Conservation (phyloP, 2,888 invertebrate species). For the Tryphoninae sp. region DNA sequence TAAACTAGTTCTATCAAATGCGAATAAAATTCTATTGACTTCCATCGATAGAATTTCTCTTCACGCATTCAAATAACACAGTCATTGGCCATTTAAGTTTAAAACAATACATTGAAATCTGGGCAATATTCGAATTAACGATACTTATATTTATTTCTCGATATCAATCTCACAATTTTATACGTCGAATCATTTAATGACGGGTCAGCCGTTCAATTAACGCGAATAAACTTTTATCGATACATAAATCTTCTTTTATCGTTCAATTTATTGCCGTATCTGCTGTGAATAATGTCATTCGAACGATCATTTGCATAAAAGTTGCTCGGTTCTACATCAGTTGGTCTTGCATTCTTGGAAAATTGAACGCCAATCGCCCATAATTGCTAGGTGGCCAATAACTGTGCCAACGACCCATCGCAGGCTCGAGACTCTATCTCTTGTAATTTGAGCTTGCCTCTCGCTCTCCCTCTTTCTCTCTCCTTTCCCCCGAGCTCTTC, state of each 20-base stretch:
- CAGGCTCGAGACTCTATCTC: neutral
- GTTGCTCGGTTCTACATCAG: neutral
- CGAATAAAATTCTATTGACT: no score
- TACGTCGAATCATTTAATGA: no score
- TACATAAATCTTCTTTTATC: no score
- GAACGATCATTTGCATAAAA: no score
- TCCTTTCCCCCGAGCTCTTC: conserved; percentile 15
- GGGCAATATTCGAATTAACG: no score
- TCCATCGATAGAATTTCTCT: conserved; percentile 6
- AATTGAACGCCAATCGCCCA: neutral
- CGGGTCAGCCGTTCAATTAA: no score
- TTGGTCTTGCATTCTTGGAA: neutral
- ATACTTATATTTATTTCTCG: no score
- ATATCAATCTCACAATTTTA: no score
- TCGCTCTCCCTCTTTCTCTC: conserved; percentile 22
- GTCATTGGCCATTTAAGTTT: conserved; percentile 31
- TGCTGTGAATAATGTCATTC: no score
- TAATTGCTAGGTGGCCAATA: conserved; percentile 23
- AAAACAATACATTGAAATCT: neutral
- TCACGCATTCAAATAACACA: neutral
- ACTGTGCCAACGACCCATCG: neutral
- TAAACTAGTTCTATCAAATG: no score
- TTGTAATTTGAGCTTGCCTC: conserved; percentile 13
- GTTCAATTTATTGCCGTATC: no score
- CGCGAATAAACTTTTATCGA: no score